Conservation (phyloP, 2,113 vertebrate species). For the Parotia lawesii region DNA sequence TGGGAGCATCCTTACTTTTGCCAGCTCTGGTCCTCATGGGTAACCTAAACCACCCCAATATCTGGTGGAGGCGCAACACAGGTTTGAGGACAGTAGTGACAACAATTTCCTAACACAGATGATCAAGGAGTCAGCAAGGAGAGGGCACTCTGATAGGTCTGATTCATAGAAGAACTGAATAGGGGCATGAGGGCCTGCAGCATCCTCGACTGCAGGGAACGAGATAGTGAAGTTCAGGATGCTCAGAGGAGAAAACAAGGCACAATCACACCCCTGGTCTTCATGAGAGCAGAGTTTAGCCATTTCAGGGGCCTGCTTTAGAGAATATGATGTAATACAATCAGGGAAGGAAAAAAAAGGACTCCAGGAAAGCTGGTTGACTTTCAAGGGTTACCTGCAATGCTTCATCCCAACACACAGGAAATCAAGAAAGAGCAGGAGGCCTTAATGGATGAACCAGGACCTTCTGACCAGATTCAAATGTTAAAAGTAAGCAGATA, state of each 20-base stretch:
- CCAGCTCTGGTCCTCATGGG: neutral
- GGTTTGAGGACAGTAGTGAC: neutral
- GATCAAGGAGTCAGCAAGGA: neutral
- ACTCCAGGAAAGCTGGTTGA: neutral
- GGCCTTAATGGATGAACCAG: neutral
- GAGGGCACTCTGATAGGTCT: neutral
- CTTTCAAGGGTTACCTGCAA: neutral
- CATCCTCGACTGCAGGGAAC: neutral
- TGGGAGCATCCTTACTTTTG: neutral
- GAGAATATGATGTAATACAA: neutral
- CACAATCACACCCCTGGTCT: neutral
- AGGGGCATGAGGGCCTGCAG: neutral
- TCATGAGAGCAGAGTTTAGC: neutral
- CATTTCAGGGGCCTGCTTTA: neutral
- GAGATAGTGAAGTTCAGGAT: neutral
- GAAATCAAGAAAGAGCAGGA: neutral
- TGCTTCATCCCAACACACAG: neutral
- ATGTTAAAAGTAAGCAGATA: neutral
- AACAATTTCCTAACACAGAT: neutral
- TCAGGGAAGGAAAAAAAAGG: accelerated
- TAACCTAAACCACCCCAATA: neutral
- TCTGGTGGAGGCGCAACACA: neutral
- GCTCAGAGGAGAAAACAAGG: neutral
- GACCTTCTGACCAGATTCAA: neutral
- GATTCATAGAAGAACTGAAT: neutral